These are phyloP conservation scores for Oncorhynchus kisutch DNA, from an alignment of 2,113 vertebrate genomes.

Conservation along the genomic window DNA sequence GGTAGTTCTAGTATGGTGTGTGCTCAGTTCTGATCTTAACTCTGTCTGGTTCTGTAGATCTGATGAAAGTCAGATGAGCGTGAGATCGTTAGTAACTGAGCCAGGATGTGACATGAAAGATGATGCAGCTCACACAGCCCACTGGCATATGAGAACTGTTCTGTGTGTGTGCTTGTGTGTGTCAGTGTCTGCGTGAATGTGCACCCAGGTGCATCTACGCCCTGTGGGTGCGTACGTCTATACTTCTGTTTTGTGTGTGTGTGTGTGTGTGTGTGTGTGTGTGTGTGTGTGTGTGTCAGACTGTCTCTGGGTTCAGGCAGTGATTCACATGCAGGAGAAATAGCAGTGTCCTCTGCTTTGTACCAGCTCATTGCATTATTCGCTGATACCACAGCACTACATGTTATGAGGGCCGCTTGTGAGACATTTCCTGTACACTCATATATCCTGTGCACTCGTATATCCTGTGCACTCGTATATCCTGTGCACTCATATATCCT, in stretches of 20 bases:
- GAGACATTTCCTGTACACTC: no score
- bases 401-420: neutral
- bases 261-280: constrained; percentile 5
- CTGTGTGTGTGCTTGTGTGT: constrained; percentile 2
- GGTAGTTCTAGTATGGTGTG: constrained; percentile 24
- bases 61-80: constrained; percentile 1
- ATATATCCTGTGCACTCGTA: no score
- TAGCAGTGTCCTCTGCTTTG: constrained; percentile 12
- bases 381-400: neutral
- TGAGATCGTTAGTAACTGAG: constrained; percentile 2
- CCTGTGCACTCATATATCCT: no score
- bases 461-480: no score
- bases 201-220: constrained; percentile 2
- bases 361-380: neutral
- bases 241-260: constrained; percentile 3
- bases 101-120: constrained; percentile 21
- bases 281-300: constrained; percentile 1
- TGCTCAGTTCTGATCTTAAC: neutral
- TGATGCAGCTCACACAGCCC: neutral
- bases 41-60: neutral
- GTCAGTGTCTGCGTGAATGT: neutral
- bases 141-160: neutral
- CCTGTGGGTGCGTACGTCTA: neutral
- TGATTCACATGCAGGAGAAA: constrained; percentile 8
- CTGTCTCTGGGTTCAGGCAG: constrained; percentile 19